Evolutionary conservation across 2,797 vertebrate species (phyloP), one percentile per base, ranked within the genome.

Genomic region (Malurus splendens): DNA sequence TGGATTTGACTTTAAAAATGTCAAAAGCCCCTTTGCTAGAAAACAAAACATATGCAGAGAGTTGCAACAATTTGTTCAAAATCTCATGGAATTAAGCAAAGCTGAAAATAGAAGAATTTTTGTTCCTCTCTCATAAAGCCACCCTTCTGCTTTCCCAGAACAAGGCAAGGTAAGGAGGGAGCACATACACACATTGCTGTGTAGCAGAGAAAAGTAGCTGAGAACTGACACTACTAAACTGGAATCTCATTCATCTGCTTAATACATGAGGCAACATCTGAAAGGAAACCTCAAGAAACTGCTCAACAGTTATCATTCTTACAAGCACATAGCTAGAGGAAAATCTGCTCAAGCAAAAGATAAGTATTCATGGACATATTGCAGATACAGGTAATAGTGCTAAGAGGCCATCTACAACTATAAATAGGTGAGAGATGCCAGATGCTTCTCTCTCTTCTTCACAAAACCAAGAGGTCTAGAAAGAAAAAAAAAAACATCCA

Each of bases 141-240:
- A 61, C 25, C 28, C 13, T n/a, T 86, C 66, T 71, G 27, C 45
- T 82, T 75, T 85, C 90, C 82, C 86, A 93, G 86, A 93, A 87
- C 10, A 75, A 82, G 82, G 27, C 30, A 77, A 72, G 56, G 77
- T 81, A 86, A 92, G 82, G 44, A 42, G 59, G 48, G 24, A 89
- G 27, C 65, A 80, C 47, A 57, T 4, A 64, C n/a, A 79, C 32
- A 64, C 14, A 13, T 4, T 23, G 42, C 41, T 73, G n/a, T 73
- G 64, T 85, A 87, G 52, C 73, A 94, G 50, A 77, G 52, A 45
- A 92, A 92, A 93, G 90, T 88, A 91, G 81, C 87, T 93, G 25
- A 41, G 27, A 96, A 94, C 42, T 74, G 41, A 82, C 65, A 85
- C 66, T 84, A 75, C 32, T 72, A 87, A 68, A 86, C 54, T 42